Evolutionary conservation across 1,140 invertebrate genomes (phyloP), one percentile per base, ranked within the genome.

Genomic region (Drosophila elegans): DNA sequence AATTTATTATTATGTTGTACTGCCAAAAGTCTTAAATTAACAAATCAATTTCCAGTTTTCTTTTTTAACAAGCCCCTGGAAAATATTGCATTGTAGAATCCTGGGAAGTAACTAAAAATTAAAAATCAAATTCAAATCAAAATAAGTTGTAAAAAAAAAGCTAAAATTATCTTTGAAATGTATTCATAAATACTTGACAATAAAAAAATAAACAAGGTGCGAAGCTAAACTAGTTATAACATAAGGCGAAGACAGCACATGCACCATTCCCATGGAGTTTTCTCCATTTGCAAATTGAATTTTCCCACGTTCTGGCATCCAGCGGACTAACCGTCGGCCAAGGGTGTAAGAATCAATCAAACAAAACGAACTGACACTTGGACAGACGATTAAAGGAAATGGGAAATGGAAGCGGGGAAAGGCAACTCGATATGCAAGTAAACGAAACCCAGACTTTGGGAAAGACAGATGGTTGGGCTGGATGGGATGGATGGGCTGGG

Each of bases 331-430:
- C 44, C 63, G 44, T 60, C 55, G 61, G 45, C 61, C 64, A 68
- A 49, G 64, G 64, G 60, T 68, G 64, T 68, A 68, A 66, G 52
- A 68, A 68, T 68, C 64, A 68, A 68, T 68, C 64, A 68, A 68
- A 68, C 64, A 68, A 68, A 68, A 68, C 64, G 64, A 29, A 68
- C 64, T 68, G 64, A 66, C 64, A 68, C 61, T 68, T 66, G 64
- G 64, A 68, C 64, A 66, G 64, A 66, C 64, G 64, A 68, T 68
- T 68, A 68, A 68, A 44, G 64, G 45, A 68, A 68, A 68, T 67
- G 59, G 62, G 21, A 62, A 34, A 59, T 62, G 54, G n/a, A 25
- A 11, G 6, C 7, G n/a, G 13, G 54, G 41, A 25, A 29, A 45
- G n/a, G 61, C 39, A 68, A 68, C 59, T 51, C 60, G 45, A 68